These are phyloP conservation scores for Zosterops pallidus DNA, from an alignment of 2,113 vertebrate species.

Conservation along the genomic window DNA sequence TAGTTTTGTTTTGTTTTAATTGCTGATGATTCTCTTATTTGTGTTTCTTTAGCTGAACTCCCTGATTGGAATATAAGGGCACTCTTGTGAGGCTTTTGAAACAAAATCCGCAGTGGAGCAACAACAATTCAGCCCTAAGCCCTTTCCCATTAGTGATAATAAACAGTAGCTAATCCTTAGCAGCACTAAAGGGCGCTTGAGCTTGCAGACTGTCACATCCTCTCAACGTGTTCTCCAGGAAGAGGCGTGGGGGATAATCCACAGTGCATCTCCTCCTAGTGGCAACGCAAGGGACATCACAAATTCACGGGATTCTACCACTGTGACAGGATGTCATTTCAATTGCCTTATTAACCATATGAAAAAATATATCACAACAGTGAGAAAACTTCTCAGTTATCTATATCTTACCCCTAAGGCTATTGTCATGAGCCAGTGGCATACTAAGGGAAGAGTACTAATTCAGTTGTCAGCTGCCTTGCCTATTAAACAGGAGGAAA, in stretches of 20 bases:
- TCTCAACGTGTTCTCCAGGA: background rate
- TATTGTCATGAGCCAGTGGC: constrained; percentile 97
- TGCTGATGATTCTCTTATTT: background rate
- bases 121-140: constrained; percentile 15
- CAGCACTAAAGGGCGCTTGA: background rate
- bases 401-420: constrained; percentile 98
- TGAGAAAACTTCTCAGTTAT: constrained; percentile 85
- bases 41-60: background rate
- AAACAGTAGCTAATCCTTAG: constrained; percentile 47
- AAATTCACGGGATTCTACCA: constrained; percentile 11
- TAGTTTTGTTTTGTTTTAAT: background rate
- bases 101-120: background rate
- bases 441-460: constrained; percentile 86
- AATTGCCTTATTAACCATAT: constrained; percentile 92
- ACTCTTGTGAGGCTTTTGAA: background rate
- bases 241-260: background rate
- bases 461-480: constrained; percentile 98
- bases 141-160: constrained; percentile 43
- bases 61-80: background rate
- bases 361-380: constrained; percentile 91
- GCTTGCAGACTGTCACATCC: constrained; percentile 7
- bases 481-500: constrained; percentile 83
- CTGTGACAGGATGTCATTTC: constrained; percentile 97
- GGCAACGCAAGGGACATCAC: constrained; percentile 68
- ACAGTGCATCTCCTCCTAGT: constrained; percentile 75